Conservation (phyloP, 1,140 invertebrate genomes). For the Brachionus calyciflorus region DNA sequence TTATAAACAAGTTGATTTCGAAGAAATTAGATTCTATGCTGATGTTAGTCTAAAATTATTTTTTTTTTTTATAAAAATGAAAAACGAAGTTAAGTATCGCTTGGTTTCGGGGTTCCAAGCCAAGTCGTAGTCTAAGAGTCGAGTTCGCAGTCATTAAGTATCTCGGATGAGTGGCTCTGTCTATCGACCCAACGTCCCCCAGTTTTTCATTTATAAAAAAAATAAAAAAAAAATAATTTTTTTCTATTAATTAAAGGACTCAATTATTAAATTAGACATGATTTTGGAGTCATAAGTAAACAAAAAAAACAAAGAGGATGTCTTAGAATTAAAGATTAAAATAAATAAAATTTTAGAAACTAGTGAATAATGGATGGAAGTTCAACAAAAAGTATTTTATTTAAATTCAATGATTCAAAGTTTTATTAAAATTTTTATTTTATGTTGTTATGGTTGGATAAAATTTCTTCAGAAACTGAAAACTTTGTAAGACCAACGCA, state of each 20-base stretch:
- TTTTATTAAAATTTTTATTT: neutral
- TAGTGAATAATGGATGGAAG: slow-evolving; percentile 6
- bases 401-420: neutral
- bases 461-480: neutral
- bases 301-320: neutral
- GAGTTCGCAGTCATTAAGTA: too few species aligned
- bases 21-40: slow-evolving; percentile 55
- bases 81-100: too few species aligned
- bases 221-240: too few species aligned
- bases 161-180: too few species aligned
- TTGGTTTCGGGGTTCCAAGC: too few species aligned
- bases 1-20: slow-evolving; percentile 57
- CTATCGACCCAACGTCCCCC: too few species aligned
- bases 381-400: slow-evolving; percentile 8
- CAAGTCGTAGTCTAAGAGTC: too few species aligned
- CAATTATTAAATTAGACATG: slow-evolving; percentile 28
- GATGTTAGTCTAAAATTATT: too few species aligned
- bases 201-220: too few species aligned
- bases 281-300: slow-evolving; percentile 2
- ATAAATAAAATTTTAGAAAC: slow-evolving; percentile 18
- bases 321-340: slow-evolving; percentile 9
- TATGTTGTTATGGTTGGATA: slow-evolving; percentile 31
- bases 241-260: too few species aligned
- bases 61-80: too few species aligned
- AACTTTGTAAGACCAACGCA: neutral